A percentile compares a stretch with the other conserved stretches of the same genome.
These are phyloP conservation scores for Micromys minutus DNA, from an alignment of 2,113 vertebrate species.

Conservation along the genomic window DNA sequence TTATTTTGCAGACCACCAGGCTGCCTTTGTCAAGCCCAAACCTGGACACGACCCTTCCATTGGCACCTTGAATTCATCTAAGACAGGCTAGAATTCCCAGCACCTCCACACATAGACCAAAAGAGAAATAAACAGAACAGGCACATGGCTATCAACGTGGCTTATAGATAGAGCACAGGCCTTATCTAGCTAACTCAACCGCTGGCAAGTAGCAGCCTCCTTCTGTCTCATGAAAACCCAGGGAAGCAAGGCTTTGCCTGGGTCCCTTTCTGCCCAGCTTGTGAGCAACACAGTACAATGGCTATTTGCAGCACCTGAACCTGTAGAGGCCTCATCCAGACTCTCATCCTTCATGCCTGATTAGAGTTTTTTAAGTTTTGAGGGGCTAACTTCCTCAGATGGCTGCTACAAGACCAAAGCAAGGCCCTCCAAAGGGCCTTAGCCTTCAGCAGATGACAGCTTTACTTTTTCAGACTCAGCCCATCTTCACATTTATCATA, in stretches of 20 bases:
- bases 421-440: neutral
- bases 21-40: neutral
- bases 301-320: neutral
- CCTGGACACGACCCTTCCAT: neutral
- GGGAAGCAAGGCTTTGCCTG: neutral
- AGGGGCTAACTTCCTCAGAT: neutral
- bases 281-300: neutral
- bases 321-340: neutral
- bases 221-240: neutral
- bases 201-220: neutral
- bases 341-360: neutral
- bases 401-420: neutral
- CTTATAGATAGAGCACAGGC: constrained; percentile 39
- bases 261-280: neutral
- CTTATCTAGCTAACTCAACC: constrained; percentile 57
- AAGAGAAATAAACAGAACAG: constrained; percentile 54
- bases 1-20: neutral
- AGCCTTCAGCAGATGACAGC: neutral
- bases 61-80: constrained; percentile 39
- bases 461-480: neutral
- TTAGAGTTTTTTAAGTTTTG: constrained; percentile 24
- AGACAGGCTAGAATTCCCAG: constrained; percentile 42
- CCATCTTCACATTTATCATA: neutral
- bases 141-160: constrained; percentile 56
- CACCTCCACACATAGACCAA: constrained; percentile 55